Percentiles rank a stretch among this genome's conserved stretches.
Evolutionary conservation across 1,140 invertebrate species (phyloP).

Genomic region (Daktulosphaira vitifoliae): DNA sequence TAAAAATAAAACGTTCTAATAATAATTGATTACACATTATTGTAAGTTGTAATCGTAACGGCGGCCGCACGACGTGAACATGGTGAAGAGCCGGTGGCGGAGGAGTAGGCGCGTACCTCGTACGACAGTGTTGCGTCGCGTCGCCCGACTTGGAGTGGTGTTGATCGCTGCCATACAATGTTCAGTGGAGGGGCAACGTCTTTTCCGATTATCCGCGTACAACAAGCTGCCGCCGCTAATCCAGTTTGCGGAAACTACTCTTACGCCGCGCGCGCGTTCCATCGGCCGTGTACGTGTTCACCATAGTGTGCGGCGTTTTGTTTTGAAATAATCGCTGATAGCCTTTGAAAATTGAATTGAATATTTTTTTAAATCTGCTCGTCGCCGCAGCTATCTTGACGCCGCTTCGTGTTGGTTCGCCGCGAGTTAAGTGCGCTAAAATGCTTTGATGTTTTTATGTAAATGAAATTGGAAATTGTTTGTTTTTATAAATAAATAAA

Average conservation of each 20-base stretch:
- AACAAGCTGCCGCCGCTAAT: slow-evolving; percentile 7
- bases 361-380: too few species aligned
- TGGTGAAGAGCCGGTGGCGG: too few species aligned
- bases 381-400: neutral
- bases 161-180: neutral
- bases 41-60: too few species aligned
- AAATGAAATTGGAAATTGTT: too few species aligned
- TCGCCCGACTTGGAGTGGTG: neutral
- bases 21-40: too few species aligned
- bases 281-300: too few species aligned
- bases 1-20: too few species aligned
- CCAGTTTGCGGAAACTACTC: slow-evolving; percentile 32
- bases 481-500: too few species aligned
- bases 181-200: neutral
- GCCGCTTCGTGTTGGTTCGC: neutral
- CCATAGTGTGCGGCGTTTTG: too few species aligned
- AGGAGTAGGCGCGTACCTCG: neutral
- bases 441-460: neutral
- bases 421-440: neutral
- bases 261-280: slow-evolving; percentile 8
- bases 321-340: too few species aligned
- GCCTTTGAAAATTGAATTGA: too few species aligned
- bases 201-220: slow-evolving; percentile 29
- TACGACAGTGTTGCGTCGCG: neutral
- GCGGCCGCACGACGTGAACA: too few species aligned